Base-by-base conservation (phyloP, 2,113 vertebrate genomes). In the Arenaria interpres region DNA sequence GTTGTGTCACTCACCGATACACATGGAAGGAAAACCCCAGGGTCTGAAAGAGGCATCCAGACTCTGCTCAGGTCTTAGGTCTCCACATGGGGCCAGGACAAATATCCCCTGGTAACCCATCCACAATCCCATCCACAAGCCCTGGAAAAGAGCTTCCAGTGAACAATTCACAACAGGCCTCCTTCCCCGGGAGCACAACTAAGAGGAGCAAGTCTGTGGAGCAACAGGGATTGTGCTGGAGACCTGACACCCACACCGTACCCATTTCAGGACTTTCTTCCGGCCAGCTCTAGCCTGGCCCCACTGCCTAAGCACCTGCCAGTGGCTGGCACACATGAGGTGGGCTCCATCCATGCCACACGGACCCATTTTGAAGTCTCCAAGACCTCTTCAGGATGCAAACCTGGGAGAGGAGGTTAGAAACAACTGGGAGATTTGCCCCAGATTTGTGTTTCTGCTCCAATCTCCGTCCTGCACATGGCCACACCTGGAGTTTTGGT, bases 71-170 rank as follows among this genome's bases (percentile, higher is more conserved):
- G 5, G 16, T 8, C 84, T n/a, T 24, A 7, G 25, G 39, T 12
- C 30, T 48, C 27, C 2, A 1, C 4, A 1, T 3, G 18, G 82
- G 51, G 6, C 17, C 69, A 32, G 22, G 1, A 0, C 2, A 2
- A 11, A 32, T 8, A 7, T 18, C 12, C 37, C 28, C 22, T 10
- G 15, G 16, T 33, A 72, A 56, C 14, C n/a, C 67, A 86, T 6
- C 32, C 20, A 30, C 9, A 25, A 7, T 10, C 53, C 30, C 51
- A n/a, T n/a, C n/a, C n/a, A n/a, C n/a, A n/a, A n/a, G 22, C 17
- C 24, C 57, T 45, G 27, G 23, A 76, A 48, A 51, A 77, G 57
- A 30, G 43, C 22, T 68, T 63, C 64, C 28, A 77, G 45, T 11
- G 20, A 76, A 67, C 0, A 0, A 35, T 43, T 76, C 68, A n/a